A percentile compares a stretch with the other conserved stretches of the same genome.
phyloP scores from a whole-genome alignment of 2,888 invertebrate species.

The Mesorhabditis spiculigera region DNA sequence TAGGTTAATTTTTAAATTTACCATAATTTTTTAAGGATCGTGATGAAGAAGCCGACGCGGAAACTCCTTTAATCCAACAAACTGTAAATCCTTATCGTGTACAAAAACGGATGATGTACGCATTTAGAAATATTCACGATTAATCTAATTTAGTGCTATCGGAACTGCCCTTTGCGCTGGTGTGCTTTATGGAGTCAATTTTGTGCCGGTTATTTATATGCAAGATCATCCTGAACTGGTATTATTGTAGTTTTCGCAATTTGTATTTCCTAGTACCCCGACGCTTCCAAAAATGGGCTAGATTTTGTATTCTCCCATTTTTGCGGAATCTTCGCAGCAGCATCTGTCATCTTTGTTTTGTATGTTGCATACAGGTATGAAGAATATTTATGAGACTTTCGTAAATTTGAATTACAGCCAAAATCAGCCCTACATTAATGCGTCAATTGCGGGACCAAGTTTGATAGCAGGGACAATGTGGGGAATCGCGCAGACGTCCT shows the following conservation, averaged over 20 bases:
- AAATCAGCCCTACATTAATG: constrained; percentile 60
- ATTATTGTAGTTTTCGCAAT: background rate
- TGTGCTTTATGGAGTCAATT: constrained; percentile 62
- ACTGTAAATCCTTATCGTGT: constrained; percentile 14
- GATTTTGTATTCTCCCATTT: constrained; percentile 63
- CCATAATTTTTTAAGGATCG: background rate
- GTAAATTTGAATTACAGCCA: constrained; percentile 8
- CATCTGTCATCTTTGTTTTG: constrained; percentile 58
- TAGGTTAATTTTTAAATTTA: too few species aligned
- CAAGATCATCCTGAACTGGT: constrained; percentile 56
- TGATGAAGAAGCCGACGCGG: constrained; percentile 9
- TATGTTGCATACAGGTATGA: constrained; percentile 19
- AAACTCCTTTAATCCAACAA: constrained; percentile 6
- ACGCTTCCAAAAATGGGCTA: constrained; percentile 43
- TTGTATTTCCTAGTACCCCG: constrained; percentile 29
- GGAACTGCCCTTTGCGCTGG: constrained; percentile 60
- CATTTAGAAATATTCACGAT: background rate
- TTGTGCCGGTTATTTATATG: constrained; percentile 63
- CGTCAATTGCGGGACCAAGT: constrained; percentile 40
- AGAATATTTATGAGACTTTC: background rate
- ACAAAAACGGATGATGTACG: constrained; percentile 13
- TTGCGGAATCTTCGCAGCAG: constrained; percentile 60
- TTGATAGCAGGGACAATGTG: constrained; percentile 62
- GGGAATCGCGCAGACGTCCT: constrained; percentile 61
- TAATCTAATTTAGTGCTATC: constrained; percentile 57